phyloP scores from a whole-genome alignment of 2,888 invertebrate species.

The Pristionchus fissidentatus region DNA sequence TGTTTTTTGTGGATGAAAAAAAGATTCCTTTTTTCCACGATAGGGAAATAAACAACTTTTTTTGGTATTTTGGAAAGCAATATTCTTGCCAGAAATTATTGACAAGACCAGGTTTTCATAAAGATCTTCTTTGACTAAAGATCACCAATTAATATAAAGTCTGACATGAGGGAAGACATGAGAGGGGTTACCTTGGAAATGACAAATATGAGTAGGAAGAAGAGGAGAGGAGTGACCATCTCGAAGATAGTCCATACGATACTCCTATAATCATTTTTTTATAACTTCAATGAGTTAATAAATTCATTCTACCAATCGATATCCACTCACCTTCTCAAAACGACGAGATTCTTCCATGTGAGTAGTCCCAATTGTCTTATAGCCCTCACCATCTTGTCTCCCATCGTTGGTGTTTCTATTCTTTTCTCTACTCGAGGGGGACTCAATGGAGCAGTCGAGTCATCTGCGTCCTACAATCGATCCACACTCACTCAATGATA shows the following conservation, averaged over 20 bases:
- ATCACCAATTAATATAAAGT: not conserved
- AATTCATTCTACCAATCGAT: not conserved
- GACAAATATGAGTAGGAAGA: slow-evolving; percentile 57
- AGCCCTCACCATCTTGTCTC: not conserved
- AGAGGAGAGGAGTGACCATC: slow-evolving; percentile 62
- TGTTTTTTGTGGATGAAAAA: not conserved
- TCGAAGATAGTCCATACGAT: slow-evolving; percentile 70
- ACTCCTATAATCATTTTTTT: slow-evolving; percentile 38
- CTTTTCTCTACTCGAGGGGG: not conserved
- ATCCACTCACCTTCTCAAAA: slow-evolving; percentile 60
- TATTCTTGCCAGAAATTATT: not conserved
- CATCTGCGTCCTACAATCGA: slow-evolving; percentile 39
- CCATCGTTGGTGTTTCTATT: not conserved
- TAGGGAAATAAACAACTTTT: not conserved
- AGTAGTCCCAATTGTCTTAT: slow-evolving; percentile 62
- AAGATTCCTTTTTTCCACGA: not conserved
- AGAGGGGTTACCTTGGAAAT: not conserved
- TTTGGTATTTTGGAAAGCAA: not conserved
- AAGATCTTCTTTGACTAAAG: too few relatives aligned
- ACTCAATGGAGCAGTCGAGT: slow-evolving; percentile 43
- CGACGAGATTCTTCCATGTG: slow-evolving; percentile 66
- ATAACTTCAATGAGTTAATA: not conserved
- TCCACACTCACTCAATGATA: not conserved
- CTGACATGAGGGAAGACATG: not conserved
- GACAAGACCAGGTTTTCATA: too few relatives aligned